Base-by-base conservation (phyloP, 2,797 vertebrate genomes). In the Allobates femoralis region DNA sequence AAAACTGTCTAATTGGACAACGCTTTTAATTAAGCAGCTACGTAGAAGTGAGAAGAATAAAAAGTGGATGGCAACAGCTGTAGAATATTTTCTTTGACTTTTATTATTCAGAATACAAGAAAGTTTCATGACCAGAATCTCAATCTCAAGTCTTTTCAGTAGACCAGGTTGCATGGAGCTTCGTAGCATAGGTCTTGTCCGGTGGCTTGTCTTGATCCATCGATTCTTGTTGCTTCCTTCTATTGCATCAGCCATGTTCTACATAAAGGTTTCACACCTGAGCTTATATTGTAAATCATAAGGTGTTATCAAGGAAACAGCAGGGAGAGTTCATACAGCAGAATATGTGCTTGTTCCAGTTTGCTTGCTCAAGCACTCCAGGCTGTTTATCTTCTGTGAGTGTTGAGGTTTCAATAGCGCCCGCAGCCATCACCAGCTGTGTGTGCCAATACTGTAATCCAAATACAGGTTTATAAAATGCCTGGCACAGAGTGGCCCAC, bases 361-460 rank as follows among this genome's bases (percentile, higher is more conserved):
- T 92, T 93, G 90, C 92, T 94, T 91, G 90, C 91, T 91, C 90
- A 90, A 90, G 90, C 88, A 92, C 91, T 90, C 76, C 85, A 71
- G 89, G 87, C 89, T 93, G 92, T 93, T 95, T 93, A 91, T 94
- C 92, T 89, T 90, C 90, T 37, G 87, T 71, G 85, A 93, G 91
- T 89, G 93, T 94, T 94, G 91, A 92, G 91, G 91, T 93, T 91
- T 94, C 93, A 94, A 92, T 91, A 88, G 91, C 85, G 91, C 87
- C 88, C 66, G 91, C 91, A 92, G 91, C 90, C 88, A 73, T 87
- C 75, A 84, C 91, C 93, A 90, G 90, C 91, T 92, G 90, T 92
- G 91, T 92, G 90, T 94, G 93, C 93, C 94, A 92, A 89, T 90
- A 90, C 92, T 93, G 89, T 92, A 92, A 91, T 91, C 91, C 91